Base-by-base conservation (phyloP, 2,113 vertebrate genomes). In the Anarhynchus alexandrinus region DNA sequence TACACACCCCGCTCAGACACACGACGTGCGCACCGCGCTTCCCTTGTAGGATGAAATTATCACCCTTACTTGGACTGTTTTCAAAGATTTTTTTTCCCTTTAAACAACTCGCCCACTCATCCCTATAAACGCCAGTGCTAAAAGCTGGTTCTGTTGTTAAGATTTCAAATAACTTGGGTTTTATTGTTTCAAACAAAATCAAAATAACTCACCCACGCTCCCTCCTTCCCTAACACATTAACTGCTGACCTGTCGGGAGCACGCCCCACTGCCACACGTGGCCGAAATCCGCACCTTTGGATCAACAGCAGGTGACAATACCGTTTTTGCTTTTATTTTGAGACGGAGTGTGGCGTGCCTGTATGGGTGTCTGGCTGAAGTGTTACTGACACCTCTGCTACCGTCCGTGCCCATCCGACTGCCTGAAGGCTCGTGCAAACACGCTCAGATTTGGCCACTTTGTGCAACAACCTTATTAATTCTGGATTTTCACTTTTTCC, bases 121-220 rank as follows among this genome's bases (percentile, higher is more conserved):
- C 93, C 96, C 93, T 85, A 87, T 85, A 86, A 90, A 95, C 91
- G 64, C 97, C 7, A 2, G 86, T 77, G 94, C 91, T 95, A 91
- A 96, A 95, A 97, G 96, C 97, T 74, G 93, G 78, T 51, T 95
- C 96, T 94, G 95, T 94, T 96, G 92, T 90, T 73, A 82, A 73
- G 94, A 94, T 95, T 93, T 91, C 95, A 94, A 88, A 71, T 40
- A 96, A 93, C 96, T 95, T 3, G 5, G 64, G 74, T 22, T 90
- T 93, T 95, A 96, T 96, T 96, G 96, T 96, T 97, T 86, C 97
- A 96, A 96, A 96, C 94, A 94, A 90, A 96, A 96, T 73, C 93
- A 80, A 96, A 97, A 94, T 89, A 96, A 67, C 80, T 95, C 95
- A 16, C 96, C 96, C 96, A 95, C 88, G 7, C 86, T 84, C 36